Evolutionary conservation across 2,888 invertebrate species (phyloP), one percentile per base, ranked within the genome.

Genomic region (Heliconius charithonia): DNA sequence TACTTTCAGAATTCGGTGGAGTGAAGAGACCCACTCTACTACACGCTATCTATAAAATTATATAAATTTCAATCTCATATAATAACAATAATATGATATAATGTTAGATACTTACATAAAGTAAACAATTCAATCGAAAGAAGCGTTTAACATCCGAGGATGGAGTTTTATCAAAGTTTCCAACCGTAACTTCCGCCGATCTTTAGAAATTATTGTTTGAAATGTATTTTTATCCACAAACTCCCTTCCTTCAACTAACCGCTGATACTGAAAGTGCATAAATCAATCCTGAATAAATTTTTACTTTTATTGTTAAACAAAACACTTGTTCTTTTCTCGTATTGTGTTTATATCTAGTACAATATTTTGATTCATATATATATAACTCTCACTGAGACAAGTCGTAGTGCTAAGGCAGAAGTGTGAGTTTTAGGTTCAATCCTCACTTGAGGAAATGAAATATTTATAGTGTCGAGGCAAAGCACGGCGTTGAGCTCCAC

Each of bases 91-190:
- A 16, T 6, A 45, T 45, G 0, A 4, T 56, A 56, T 56, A 22
- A 56, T 56, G 0, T 1, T 22, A 22, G 22, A 56, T 56, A 56
- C 45, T 16, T 45, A 65, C 16, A 25, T 65, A n/a, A 37, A 66
- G 37, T 62, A 74, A 78, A 78, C 67, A 67, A 67, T 37, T 67
- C 25, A 59, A 45, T 63, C n/a, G 22, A 79, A 81, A 72, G 51
- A 77, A 79, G 19, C 45, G 67, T 25, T 65, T 79, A 29, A 72
- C 72, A 51, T 65, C 25, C n/a, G 56, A 79, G 63, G 29, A 25
- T 25, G 25, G 69, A 76, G 79, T 77, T 79, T 75, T n/a, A 75
- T 71, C 63, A 75, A 79, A 75, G 73, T 79, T 81, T 77, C 71
- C 71, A 69, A 67, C 71, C n/a, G 75, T 63, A 77, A 79, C 67